phyloP scores from a whole-genome alignment of 1,140 invertebrate species.

The Drosophila nigromelanica region DNA sequence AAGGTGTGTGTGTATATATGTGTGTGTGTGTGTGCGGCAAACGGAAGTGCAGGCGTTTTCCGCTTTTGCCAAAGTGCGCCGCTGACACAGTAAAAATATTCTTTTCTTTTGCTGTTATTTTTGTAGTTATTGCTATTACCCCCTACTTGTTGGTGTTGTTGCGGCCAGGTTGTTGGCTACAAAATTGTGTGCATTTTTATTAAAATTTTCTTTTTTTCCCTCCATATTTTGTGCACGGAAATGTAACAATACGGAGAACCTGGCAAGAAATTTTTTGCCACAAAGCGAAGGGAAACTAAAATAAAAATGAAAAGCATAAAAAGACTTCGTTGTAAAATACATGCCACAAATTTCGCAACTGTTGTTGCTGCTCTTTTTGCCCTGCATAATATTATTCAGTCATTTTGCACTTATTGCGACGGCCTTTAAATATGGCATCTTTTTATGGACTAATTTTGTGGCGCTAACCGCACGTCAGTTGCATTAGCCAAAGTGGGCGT shows the following conservation, averaged over 20 bases:
- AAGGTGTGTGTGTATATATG: slow-evolving; percentile 6
- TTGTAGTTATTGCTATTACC: slow-evolving; percentile 17
- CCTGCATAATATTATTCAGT: slow-evolving; percentile 40
- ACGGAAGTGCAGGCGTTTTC: slow-evolving; percentile 79
- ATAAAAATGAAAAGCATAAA: background rate
- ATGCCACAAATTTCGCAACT: slow-evolving; percentile 32
- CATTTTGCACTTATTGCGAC: slow-evolving; percentile 44
- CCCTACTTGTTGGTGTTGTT: slow-evolving; percentile 31
- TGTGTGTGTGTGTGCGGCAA: slow-evolving; percentile 46
- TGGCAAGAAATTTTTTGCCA: slow-evolving; percentile 54
- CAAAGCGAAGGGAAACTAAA: slow-evolving; percentile 30
- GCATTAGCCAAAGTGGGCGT: background rate
- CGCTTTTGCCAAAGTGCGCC: slow-evolving; percentile 62
- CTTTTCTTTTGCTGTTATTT: slow-evolving; percentile 30
- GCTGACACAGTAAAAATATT: slow-evolving; percentile 54
- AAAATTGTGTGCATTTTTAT: slow-evolving; percentile 78
- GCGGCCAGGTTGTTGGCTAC: slow-evolving; percentile 61
- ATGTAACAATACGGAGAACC: slow-evolving; percentile 62
- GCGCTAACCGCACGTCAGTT: slow-evolving; percentile 4
- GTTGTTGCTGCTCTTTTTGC: slow-evolving; percentile 13
- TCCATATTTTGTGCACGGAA: slow-evolving; percentile 68
- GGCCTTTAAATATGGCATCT: slow-evolving; percentile 17
- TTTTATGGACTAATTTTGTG: slow-evolving; percentile 15
- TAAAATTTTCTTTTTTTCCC: slow-evolving; percentile 47
- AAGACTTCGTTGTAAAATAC: slow-evolving; percentile 31